Evolutionary conservation across 2,113 vertebrate genomes (phyloP).

Genomic region (Eurypyga helias): DNA sequence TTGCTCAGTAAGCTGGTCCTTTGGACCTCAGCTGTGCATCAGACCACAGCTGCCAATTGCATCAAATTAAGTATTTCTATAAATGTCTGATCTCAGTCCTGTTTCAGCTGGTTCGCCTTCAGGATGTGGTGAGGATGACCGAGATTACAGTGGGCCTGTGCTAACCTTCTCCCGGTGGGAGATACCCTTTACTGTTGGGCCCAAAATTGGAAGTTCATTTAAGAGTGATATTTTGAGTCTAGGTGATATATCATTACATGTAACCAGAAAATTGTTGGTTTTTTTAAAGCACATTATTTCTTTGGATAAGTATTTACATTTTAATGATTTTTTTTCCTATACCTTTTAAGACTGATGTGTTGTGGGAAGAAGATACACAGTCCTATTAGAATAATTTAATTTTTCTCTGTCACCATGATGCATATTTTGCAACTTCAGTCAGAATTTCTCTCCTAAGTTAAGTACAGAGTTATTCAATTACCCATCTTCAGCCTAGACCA

Average conservation of each 20-base stretch:
- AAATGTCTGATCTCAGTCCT: neutral
- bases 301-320: neutral
- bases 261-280: neutral
- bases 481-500: neutral
- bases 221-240: neutral
- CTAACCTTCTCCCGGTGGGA: neutral
- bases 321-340: too few species aligned
- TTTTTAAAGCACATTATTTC: neutral
- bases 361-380: neutral
- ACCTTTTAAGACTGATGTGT: neutral
- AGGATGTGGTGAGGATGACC: neutral
- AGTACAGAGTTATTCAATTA: neutral
- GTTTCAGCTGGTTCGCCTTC: neutral
- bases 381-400: neutral
- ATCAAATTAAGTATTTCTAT: neutral
- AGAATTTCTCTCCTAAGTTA: neutral
- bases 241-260: fast-evolving
- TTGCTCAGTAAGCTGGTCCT: neutral
- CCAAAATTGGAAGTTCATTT: neutral
- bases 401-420: neutral
- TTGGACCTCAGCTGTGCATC: neutral
- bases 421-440: neutral
- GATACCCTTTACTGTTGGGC: neutral
- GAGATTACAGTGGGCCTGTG: neutral
- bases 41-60: neutral